Conservation (phyloP, 2,888 invertebrate genomes). For the Eupithecia abbreviata region DNA sequence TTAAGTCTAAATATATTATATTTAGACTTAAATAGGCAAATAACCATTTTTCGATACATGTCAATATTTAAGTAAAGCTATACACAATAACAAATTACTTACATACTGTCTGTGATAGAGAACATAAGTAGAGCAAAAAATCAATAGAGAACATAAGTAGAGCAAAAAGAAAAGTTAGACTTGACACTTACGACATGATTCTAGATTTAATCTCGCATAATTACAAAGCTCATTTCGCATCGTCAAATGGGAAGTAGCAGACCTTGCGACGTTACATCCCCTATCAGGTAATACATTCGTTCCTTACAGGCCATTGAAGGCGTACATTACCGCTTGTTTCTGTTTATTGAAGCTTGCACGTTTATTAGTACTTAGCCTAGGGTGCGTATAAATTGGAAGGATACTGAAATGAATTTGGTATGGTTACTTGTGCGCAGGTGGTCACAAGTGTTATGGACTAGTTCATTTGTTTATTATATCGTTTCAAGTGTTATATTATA, state of each 20-base stretch:
- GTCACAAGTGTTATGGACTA: background rate
- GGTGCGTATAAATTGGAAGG: slow-evolving; percentile 28
- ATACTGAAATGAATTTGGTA: slow-evolving; percentile 12
- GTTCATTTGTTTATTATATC: too few species aligned
- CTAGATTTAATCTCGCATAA: background rate
- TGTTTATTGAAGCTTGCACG: slow-evolving; percentile 33
- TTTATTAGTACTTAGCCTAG: slow-evolving; percentile 32
- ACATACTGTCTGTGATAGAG: too few species aligned
- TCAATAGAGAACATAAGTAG: too few species aligned
- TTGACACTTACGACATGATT: background rate
- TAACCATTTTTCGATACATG: too few species aligned
- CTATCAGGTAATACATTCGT: slow-evolving; percentile 49
- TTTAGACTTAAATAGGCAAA: too few species aligned
- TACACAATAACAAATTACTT: too few species aligned
- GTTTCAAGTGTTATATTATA: too few species aligned
- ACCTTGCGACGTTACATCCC: slow-evolving; percentile 46
- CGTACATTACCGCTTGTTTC: slow-evolving; percentile 42
- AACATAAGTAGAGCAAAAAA: too few species aligned
- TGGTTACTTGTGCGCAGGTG: slow-evolving; percentile 16
- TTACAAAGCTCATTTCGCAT: background rate
- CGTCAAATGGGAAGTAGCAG: background rate
- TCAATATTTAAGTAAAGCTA: too few species aligned
- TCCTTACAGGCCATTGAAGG: slow-evolving; percentile 54
- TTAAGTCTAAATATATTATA: too few species aligned
- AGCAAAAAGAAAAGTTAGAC: background rate